Percentiles rank a stretch among this genome's conserved stretches.
These are phyloP conservation scores for Andrena fulva DNA, from an alignment of 2,888 invertebrate species.

Conservation along the genomic window DNA sequence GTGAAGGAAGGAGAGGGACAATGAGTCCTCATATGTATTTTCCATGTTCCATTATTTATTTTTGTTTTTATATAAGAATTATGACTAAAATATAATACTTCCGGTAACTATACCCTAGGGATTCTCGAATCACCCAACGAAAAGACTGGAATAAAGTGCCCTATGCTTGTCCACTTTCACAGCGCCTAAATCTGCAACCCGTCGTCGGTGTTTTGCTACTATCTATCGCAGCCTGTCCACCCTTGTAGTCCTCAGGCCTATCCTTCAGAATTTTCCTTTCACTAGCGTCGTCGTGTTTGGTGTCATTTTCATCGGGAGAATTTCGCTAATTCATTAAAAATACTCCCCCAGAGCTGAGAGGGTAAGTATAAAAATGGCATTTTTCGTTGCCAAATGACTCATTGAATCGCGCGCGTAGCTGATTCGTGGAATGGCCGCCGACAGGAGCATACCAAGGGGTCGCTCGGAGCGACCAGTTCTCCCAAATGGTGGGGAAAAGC, in stretches of 20 bases:
- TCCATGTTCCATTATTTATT: too few relatives aligned
- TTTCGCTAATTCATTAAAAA: not conserved
- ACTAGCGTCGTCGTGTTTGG: not conserved
- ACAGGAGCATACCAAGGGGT: too few relatives aligned
- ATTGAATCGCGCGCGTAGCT: not conserved
- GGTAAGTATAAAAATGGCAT: not conserved
- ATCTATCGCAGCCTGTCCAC: not conserved
- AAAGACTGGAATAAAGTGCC: too few relatives aligned
- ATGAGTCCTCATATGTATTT: too few relatives aligned
- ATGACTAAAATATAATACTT: not conserved
- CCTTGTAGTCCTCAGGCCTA: not conserved
- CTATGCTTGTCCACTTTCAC: too few relatives aligned
- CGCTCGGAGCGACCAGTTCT: conserved; percentile 1
- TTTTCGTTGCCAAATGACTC: not conserved
- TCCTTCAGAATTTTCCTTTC: not conserved
- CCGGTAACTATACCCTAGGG: not conserved
- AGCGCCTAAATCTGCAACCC: not conserved
- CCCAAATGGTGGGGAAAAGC: not conserved
- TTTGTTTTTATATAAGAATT: too few relatives aligned
- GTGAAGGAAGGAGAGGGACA: too few relatives aligned
- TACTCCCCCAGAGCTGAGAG: not conserved
- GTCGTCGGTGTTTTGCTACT: not conserved
- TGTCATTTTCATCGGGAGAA: not conserved
- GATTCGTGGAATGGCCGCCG: too few relatives aligned
- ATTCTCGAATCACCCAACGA: too few relatives aligned